These are phyloP conservation scores for Hydropsyche betteni DNA, from an alignment of 2,888 invertebrate species.

Conservation along the genomic window DNA sequence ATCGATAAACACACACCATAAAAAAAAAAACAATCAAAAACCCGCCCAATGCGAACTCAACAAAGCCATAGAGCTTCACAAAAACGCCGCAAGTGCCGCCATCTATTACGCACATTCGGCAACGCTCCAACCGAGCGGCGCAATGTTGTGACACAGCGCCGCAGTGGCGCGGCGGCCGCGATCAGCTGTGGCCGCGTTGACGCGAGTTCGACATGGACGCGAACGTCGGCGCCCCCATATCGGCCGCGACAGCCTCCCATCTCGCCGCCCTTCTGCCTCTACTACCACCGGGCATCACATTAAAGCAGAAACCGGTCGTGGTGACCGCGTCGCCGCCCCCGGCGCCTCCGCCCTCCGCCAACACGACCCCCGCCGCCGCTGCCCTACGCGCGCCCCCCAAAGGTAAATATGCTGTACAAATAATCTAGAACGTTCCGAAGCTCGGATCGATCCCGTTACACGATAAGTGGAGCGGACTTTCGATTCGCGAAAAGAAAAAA, in stretches of 20 bases:
- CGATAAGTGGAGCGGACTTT: not conserved
- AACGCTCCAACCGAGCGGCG: not conserved
- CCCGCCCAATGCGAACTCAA: too few relatives aligned
- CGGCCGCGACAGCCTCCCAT: not conserved
- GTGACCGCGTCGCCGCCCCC: not conserved
- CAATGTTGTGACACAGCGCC: not conserved
- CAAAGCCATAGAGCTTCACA: too few relatives aligned
- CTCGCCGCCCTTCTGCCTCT: not conserved
- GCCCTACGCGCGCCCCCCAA: not conserved
- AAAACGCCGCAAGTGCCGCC: not conserved
- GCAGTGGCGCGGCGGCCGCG: slow-evolving; percentile 27
- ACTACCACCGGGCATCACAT: not conserved
- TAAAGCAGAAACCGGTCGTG: not conserved
- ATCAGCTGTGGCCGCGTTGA: slow-evolving; percentile 22
- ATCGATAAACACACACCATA: too few relatives aligned
- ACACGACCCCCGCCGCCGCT: not conserved
- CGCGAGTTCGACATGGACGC: not conserved
- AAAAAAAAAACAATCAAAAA: too few relatives aligned
- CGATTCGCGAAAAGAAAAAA: too few relatives aligned
- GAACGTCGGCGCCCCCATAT: not conserved
- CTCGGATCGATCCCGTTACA: too few relatives aligned
- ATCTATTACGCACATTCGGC: not conserved
- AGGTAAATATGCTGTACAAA: not conserved
- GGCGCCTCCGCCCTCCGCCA: too few relatives aligned
- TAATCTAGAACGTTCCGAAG: too few relatives aligned